phyloP scores from a whole-genome alignment of 2,888 invertebrate genomes.

The Ernsta delagoae region DNA sequence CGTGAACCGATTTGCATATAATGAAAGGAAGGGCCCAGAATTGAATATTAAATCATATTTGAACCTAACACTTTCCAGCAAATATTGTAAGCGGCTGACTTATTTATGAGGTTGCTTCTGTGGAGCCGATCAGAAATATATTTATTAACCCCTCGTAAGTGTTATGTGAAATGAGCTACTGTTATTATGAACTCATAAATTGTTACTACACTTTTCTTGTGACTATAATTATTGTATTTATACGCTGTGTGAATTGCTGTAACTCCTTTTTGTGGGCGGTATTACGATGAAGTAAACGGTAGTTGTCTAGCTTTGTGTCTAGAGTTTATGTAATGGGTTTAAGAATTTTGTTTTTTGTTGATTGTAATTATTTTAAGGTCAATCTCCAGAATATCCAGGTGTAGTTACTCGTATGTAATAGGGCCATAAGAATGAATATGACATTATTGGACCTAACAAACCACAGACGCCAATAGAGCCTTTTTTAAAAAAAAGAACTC shows the following conservation, averaged over 20 bases:
- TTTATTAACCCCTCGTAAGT: conserved; percentile 22
- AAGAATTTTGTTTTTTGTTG: too few species aligned
- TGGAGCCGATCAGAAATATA: conserved; percentile 22
- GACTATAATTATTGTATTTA: conserved; percentile 12
- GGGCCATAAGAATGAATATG: too few species aligned
- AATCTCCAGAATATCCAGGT: too few species aligned
- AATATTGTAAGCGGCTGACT: conserved; percentile 38
- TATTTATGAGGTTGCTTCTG: conserved; percentile 28
- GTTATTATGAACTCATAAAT: conserved; percentile 28
- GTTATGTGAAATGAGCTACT: conserved; percentile 26
- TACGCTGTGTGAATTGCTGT: neutral
- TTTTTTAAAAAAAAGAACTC: too few species aligned
- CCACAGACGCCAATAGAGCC: too few species aligned
- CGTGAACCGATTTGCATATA: conserved; percentile 62
- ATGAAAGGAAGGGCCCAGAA: conserved; percentile 57
- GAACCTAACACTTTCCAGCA: conserved; percentile 42
- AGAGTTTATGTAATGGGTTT: too few species aligned
- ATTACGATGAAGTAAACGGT: neutral
- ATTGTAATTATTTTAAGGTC: too few species aligned
- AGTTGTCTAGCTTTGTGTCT: neutral
- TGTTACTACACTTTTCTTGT: conserved; percentile 20
- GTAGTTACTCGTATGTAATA: too few species aligned
- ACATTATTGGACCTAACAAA: too few species aligned
- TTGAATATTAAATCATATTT: conserved; percentile 49
- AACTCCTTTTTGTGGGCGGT: neutral